These are phyloP conservation scores for Anhinga anhinga DNA, from an alignment of 2,113 vertebrate genomes.

Conservation along the genomic window DNA sequence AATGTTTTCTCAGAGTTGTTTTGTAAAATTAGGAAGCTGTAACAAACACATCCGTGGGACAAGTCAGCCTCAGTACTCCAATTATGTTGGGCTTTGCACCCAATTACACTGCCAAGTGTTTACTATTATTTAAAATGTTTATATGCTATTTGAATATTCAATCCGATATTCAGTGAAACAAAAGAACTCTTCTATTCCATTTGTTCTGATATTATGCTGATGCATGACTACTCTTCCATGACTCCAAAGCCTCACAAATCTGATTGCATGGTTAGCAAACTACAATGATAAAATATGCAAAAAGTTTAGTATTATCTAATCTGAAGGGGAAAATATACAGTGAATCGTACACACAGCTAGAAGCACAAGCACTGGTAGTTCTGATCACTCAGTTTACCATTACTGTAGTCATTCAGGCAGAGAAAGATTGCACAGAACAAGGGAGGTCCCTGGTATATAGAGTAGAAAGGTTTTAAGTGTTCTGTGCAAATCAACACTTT, in stretches of 20 bases:
- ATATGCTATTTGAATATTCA: constrained; percentile 60
- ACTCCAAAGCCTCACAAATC: constrained; percentile 44
- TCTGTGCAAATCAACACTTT: neutral
- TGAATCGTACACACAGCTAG: neutral
- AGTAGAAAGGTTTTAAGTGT: neutral
- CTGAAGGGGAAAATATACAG: constrained; percentile 10
- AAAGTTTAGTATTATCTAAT: constrained; percentile 37
- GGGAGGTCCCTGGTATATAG: neutral
- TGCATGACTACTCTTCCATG: constrained; percentile 6
- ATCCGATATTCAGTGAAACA: constrained; percentile 40
- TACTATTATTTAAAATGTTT: constrained; percentile 48
- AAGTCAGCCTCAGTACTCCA: constrained; percentile 2
- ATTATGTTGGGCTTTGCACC: constrained; percentile 25
- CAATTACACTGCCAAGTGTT: neutral
- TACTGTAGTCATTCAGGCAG: neutral
- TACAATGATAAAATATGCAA: constrained; percentile 48
- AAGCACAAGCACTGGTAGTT: neutral
- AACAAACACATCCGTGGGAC: neutral
- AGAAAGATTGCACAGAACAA: constrained; percentile 34
- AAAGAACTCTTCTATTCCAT: constrained; percentile 35
- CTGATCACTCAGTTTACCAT: neutral
- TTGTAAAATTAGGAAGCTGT: constrained; percentile 5
- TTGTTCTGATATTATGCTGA: constrained; percentile 43
- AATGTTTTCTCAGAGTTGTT: neutral
- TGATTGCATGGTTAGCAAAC: neutral